Evolutionary conservation across 2,888 invertebrate genomes (phyloP), one percentile per base, ranked within the genome.

Genomic region (Esperia sulphurella): DNA sequence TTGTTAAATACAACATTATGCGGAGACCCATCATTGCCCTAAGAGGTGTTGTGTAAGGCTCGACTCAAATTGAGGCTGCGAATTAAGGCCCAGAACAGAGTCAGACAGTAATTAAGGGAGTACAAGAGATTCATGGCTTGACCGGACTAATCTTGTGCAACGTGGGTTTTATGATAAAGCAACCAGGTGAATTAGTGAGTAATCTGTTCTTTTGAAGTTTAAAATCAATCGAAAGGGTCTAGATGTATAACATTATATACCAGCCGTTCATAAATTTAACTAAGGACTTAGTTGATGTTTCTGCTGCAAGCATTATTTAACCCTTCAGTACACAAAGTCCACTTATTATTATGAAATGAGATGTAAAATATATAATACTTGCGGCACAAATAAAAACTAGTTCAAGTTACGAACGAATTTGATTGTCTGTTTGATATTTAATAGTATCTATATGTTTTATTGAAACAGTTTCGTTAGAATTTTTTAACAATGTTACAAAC

Each of bases 111-210:
- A 65, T 65, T 65, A 64, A 57, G 58, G 54, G 55, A 53, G 50
- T 46, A 52, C 46, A 50, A 46, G 51, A 61, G 64, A 64, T 61
- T 57, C 65, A 64, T 61, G 51, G 47, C 50, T 51, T 55, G 66
- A 52, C 57, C 54, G 41, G 54, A 51, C 46, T 56, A 39, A 42
- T 29, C 33, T 49, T 43, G 43, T 43, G 50, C 42, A 50, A 50
- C 14, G 14, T 1, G 9, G 14, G 10, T 14, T 43, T 49, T 43
- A 33, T 41, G 41, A 41, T 46, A 40, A 5, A 37, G 14, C 28
- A 10, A n/a, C 8, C 35, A 44, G 37, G 42, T 7, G 14, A 43
- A 43, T 14, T 12, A 8, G 42, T 9, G 8, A 31, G 41, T 13
- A 14, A 41, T 10, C 28, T 41, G 40, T 14, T 7, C 7, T 14